Conservation (phyloP, 37 sponge, comb jelly and placozoan genomes). For the Theonella swinhoei region DNA sequence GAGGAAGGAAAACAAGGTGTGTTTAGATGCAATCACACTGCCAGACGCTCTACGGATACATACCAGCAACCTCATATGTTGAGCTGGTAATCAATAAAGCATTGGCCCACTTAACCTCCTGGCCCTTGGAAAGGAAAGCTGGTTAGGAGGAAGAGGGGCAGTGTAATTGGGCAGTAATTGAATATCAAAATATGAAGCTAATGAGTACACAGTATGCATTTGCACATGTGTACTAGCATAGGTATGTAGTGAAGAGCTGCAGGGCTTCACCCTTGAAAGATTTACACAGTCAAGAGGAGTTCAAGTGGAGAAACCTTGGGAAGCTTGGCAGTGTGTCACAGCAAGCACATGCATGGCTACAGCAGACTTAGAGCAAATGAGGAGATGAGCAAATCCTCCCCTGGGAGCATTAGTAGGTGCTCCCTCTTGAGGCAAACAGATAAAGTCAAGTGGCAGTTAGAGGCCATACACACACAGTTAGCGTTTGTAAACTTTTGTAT, state of each 20-base stretch:
- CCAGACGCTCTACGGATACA: too few species aligned
- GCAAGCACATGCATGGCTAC: not conserved
- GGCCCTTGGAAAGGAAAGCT: too few species aligned
- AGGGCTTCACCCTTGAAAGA: not conserved
- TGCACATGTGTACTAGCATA: too few species aligned
- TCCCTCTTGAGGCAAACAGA: not conserved
- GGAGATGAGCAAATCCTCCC: not conserved
- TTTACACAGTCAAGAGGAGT: not conserved
- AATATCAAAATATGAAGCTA: too few species aligned
- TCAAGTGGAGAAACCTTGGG: not conserved
- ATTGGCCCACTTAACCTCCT: too few species aligned
- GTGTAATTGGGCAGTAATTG: too few species aligned
- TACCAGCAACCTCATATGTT: too few species aligned
- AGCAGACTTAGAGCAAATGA: not conserved
- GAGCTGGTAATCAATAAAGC: too few species aligned
- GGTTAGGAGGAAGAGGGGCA: too few species aligned
- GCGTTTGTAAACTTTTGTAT: not conserved
- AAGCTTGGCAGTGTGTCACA: not conserved
- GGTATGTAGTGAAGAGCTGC: not conserved
- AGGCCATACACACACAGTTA: not conserved
- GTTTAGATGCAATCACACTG: too few species aligned
- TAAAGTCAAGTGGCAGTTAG: not conserved
- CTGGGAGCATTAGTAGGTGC: not conserved
- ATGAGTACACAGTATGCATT: conserved; percentile 6
- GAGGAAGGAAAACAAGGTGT: too few species aligned